Evolutionary conservation across 1,140 invertebrate genomes (phyloP).

Genomic region (Thaumetopoea pityocampa): DNA sequence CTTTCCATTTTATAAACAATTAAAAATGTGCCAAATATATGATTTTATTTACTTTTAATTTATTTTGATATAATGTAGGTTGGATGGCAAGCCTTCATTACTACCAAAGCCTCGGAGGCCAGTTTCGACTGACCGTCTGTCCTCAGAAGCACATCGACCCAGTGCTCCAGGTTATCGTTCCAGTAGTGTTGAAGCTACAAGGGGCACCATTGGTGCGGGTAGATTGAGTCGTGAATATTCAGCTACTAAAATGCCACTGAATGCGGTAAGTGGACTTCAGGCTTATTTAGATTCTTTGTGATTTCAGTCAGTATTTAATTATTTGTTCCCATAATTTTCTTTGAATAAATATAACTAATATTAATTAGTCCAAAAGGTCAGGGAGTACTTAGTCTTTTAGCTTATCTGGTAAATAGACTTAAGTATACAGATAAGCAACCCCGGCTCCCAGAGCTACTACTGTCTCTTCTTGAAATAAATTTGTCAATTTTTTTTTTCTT

Average conservation of each 20-base stretch:
- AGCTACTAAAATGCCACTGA: constrained; percentile 46
- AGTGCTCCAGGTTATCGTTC: constrained; percentile 40
- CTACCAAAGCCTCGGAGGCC: constrained; percentile 46
- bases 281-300: background rate
- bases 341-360: background rate
- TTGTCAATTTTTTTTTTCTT: too few relatives aligned
- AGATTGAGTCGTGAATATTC: constrained; percentile 53
- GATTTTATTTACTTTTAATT: too few relatives aligned
- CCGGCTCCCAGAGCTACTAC: too few relatives aligned
- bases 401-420: too few relatives aligned
- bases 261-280: constrained; percentile 46
- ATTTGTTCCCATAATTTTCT: background rate
- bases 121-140: constrained; percentile 49
- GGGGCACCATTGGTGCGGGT: constrained; percentile 34
- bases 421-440: too few relatives aligned
- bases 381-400: too few relatives aligned
- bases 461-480: too few relatives aligned
- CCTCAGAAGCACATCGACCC: constrained; percentile 43
- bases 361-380: too few relatives aligned
- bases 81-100: constrained; percentile 50
- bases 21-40: too few relatives aligned
- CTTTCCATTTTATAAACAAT: too few relatives aligned
- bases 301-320: background rate
- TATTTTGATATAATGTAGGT: too few relatives aligned
- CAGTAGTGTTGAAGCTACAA: constrained; percentile 48